Percentiles rank a stretch among this genome's conserved stretches.
Conservation (phyloP, 2,888 invertebrate genomes). For the Pomacea canaliculata region DNA sequence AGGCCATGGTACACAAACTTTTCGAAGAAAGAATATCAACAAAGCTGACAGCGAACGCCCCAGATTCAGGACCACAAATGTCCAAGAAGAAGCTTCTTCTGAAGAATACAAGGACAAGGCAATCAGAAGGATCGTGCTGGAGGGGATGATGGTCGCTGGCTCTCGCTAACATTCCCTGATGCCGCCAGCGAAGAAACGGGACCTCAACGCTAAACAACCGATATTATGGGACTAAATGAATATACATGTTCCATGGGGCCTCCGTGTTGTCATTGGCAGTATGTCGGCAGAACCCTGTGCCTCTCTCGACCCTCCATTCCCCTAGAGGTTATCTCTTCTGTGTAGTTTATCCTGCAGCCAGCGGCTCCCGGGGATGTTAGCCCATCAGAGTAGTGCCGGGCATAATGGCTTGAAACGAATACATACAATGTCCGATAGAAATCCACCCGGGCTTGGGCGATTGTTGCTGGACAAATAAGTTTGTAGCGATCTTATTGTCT, state of each 20-base stretch:
- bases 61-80: too few relatives aligned
- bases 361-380: background rate
- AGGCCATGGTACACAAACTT: too few relatives aligned
- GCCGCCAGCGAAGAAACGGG: too few relatives aligned
- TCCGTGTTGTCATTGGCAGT: constrained; percentile 3
- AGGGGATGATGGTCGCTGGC: background rate
- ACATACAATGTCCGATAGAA: constrained; percentile 18
- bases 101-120: too few relatives aligned
- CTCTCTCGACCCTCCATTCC: constrained; percentile 8
- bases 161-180: background rate
- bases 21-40: too few relatives aligned
- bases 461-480: constrained; percentile 25
- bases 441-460: constrained; percentile 9
- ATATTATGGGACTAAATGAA: constrained; percentile 24
- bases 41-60: too few relatives aligned
- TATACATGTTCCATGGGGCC: constrained; percentile 22
- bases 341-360: background rate
- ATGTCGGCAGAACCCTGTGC: background rate
- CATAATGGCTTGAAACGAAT: constrained; percentile 22
- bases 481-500: constrained; percentile 15
- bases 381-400: background rate
- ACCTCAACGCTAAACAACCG: constrained; percentile 15
- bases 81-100: too few relatives aligned
- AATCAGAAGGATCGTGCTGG: too few relatives aligned
- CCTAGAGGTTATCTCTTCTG: background rate